phyloP scores from a whole-genome alignment of 64 coral and sea anemone species.

The Stylophora pistillata region DNA sequence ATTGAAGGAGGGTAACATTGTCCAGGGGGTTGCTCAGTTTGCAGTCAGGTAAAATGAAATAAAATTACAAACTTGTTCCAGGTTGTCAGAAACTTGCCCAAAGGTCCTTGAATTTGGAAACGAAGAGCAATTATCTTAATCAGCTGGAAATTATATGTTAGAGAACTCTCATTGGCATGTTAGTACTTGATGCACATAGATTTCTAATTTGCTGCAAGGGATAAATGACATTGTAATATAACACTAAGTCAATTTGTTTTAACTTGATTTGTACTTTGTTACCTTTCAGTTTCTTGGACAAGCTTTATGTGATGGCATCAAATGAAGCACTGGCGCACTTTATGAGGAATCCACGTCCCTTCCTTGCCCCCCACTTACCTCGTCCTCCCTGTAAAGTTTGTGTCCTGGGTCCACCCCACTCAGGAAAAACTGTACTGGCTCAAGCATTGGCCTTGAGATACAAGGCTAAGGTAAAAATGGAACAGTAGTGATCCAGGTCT shows the following conservation, averaged over 20 bases:
- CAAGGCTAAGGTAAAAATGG: slow-evolving; percentile 80
- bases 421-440: slow-evolving; percentile 85
- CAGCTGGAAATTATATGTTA: too few species aligned
- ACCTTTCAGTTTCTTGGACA: slow-evolving; percentile 88
- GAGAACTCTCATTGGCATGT: too few species aligned
- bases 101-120: neutral
- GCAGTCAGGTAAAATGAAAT: slow-evolving; percentile 75
- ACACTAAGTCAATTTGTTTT: neutral
- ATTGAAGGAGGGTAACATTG: slow-evolving; percentile 82
- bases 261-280: neutral
- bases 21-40: slow-evolving; percentile 67
- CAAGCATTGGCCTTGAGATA: slow-evolving; percentile 77
- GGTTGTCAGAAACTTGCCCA: neutral
- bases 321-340: slow-evolving; percentile 79
- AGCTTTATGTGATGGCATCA: slow-evolving; percentile 84
- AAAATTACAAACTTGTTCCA: neutral
- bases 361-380: slow-evolving; percentile 61
- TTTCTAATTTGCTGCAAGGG: too few species aligned
- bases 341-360: slow-evolving; percentile 87
- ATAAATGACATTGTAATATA: neutral
- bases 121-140: too few species aligned
- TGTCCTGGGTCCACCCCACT: slow-evolving; percentile 88
- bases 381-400: slow-evolving; percentile 92
- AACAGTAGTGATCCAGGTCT: too few species aligned
- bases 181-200: too few species aligned